Evolutionary conservation across 2,113 vertebrate genomes (phyloP), one percentile per base, ranked within the genome.

Genomic region (Lophotis ruficrista): DNA sequence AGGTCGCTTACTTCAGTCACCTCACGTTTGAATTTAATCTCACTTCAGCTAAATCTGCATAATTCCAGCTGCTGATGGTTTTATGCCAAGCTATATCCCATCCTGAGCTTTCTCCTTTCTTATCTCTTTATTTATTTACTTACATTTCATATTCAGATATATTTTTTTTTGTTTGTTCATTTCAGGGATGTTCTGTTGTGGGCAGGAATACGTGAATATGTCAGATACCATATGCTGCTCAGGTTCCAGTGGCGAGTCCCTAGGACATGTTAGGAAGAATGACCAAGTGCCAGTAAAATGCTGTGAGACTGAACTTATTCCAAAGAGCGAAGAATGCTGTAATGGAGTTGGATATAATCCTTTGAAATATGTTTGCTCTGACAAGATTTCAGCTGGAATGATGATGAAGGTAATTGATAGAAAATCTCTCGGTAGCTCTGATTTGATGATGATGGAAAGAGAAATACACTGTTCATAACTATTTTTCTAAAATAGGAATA

Each of bases 181-280:
- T 98, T 82, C 96, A 99, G 99, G 98, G 87, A 98, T 99, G 97
- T 75, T 98, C 90, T 99, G 99, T 97, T 99, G 99, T 94, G 99
- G 99, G 94, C 98, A 98, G 72, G 98, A 99, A 65, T 99, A 99
- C 9, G 98, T 99, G 96, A 99, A 99, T 97, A 96, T 98, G 91
- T 99, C 99, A 94, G 98, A 97, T 83, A 98, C 98, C 93, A 98
- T 99, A 97, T 99, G 99, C 98, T 99, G 99, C 89, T 96, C 95
- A 56, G 98, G 97, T 94, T 98, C 97, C 94, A 98, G 98, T 75
- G 98, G 98, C 92, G 97, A 98, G 97, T 97, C 98, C 91, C 98
- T 97, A 97, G 98, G 98, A 78, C 98, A 99, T 68, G 93, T 98
- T 97, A 98, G 98, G 96, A 98, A 98, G 96, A 98, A 98, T 97